A percentile compares a stretch with the other conserved stretches of the same genome.
Conservation (phyloP, 2,888 invertebrate genomes). For the Phasia obesa region DNA sequence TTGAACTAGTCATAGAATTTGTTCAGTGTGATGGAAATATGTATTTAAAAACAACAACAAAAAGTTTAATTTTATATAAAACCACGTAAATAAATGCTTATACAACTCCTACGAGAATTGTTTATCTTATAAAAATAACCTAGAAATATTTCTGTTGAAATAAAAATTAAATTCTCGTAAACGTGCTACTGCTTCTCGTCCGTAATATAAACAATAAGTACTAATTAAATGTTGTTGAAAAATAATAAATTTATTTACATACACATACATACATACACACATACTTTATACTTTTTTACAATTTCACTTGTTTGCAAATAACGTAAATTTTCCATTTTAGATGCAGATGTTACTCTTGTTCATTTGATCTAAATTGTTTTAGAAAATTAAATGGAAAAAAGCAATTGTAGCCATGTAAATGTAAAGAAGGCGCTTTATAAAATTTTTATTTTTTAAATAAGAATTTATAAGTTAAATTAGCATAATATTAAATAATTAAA, state of each 20-base stretch:
- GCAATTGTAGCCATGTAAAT: neutral
- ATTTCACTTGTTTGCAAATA: constrained; percentile 29
- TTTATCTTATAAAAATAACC: constrained; percentile 50
- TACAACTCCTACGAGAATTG: constrained; percentile 66
- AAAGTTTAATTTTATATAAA: constrained; percentile 9
- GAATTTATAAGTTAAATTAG: too few relatives aligned
- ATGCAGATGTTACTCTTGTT: constrained; percentile 1
- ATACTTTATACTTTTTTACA: constrained; percentile 8
- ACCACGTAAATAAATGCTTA: constrained; percentile 28
- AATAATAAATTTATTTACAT: constrained; percentile 38
- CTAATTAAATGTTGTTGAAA: constrained; percentile 47
- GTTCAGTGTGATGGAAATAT: constrained; percentile 55
- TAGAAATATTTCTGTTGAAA: constrained; percentile 34
- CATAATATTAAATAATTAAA: too few relatives aligned
- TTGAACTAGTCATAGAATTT: constrained; percentile 64
- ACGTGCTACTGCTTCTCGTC: neutral
- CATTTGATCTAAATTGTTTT: constrained; percentile 4
- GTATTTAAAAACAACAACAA: constrained; percentile 32
- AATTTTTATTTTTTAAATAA: too few relatives aligned
- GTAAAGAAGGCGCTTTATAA: neutral
- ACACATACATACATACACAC: too few relatives aligned
- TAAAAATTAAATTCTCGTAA: constrained; percentile 14
- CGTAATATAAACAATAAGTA: constrained; percentile 39
- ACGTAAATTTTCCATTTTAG: constrained; percentile 31
- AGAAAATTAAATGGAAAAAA: neutral